Evolutionary conservation across 2,888 invertebrate species (phyloP), one percentile per base, ranked within the genome.

Genomic region (Ceramica pisi): DNA sequence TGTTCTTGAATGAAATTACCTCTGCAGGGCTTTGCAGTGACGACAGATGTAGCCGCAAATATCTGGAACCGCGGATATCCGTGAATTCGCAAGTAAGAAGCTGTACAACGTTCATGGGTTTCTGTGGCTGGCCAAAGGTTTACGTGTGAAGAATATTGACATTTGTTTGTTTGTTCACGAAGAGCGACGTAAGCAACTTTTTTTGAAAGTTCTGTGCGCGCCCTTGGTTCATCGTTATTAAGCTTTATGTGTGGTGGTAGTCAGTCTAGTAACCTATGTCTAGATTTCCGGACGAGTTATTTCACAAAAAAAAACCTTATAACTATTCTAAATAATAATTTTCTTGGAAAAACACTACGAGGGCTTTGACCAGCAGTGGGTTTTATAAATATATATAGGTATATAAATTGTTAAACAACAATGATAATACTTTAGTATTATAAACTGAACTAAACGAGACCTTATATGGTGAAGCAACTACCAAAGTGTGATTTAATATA

Each of bases 21-120:
- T 12, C 77, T 62, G 74, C 79, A 82, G 14, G 66, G 60, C n/a
- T 62, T 82, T 63, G 84, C 75, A 50, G 63, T 71, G 35, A 75
- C 80, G n/a, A 78, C 59, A 55, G 71, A 68, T 57, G 78, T 78
- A 62, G 83, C 68, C 51, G 85, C 68, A 48, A 81, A 81, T 71
- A 90, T 84, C 92, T 92, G 87, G 65, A 65, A 88, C 44, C 67
- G 57, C 61, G 75, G 73, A 66, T 65, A 67, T 60, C 63, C 67
- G 53, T 70, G 50, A 80, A 78, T 75, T 75, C 38, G 57, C 55
- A 59, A 46, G 12, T 35, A 50, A 35, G n/a, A 59, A 21, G n/a
- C 31, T 31, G 21, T n/a, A 19, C 5, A 35, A 26, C 14, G 7
- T 23, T 16, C 51, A 31, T 16, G 1, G 7, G 5, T 50, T 23